A percentile compares a stretch with the other conserved stretches of the same genome.
phyloP scores from a whole-genome alignment of 2,113 vertebrate species.

The Podilymbus podiceps region DNA sequence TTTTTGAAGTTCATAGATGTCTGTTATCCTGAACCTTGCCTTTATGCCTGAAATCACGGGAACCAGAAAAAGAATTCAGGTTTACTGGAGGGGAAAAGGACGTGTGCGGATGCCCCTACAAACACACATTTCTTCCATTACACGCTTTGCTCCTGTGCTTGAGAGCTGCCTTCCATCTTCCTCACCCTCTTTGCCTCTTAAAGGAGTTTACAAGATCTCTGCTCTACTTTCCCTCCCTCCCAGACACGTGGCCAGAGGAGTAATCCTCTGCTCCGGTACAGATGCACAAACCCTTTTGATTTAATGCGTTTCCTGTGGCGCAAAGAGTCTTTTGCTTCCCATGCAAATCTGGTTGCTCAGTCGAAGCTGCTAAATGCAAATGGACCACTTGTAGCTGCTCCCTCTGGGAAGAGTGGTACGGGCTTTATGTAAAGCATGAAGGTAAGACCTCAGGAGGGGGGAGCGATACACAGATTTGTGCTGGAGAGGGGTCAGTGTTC shows the following conservation, averaged over 20 bases:
- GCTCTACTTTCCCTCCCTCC: neutral
- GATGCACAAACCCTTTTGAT: neutral
- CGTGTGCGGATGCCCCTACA: accelerated
- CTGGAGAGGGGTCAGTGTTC: neutral
- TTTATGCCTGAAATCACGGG: neutral
- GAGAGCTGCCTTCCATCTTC: neutral
- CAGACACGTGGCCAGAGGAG: neutral
- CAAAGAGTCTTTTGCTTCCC: neutral
- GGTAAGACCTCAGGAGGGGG: neutral
- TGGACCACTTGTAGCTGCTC: neutral
- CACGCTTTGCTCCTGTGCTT: neutral
- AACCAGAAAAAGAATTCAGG: neutral
- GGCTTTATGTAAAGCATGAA: neutral
- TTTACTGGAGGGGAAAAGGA: neutral
- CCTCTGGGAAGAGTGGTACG: neutral
- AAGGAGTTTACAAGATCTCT: neutral
- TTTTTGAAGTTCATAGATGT: neutral
- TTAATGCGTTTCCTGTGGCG: neutral
- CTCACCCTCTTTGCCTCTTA: neutral
- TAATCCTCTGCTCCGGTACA: neutral
- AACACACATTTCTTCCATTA: neutral
- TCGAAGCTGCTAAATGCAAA: constrained; percentile 4
- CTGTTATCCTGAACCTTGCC: neutral
- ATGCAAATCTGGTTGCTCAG: constrained; percentile 43
- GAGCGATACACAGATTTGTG: neutral